phyloP scores from a whole-genome alignment of 2,797 vertebrate genomes.

The Aplochiton taeniatus region DNA sequence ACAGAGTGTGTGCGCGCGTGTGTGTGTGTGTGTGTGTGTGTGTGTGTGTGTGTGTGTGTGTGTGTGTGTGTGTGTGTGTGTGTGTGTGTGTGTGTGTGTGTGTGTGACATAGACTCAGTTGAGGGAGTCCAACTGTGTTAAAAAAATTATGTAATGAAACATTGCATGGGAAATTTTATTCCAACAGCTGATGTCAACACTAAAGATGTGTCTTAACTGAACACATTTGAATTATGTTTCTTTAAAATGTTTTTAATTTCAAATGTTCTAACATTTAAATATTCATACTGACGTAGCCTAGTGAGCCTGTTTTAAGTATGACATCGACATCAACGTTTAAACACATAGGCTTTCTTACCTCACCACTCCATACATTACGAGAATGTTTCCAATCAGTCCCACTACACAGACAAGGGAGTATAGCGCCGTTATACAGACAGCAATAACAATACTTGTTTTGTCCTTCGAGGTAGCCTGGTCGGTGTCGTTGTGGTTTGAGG shows the following conservation, averaged over 20 bases:
- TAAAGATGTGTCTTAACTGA: too few species aligned
- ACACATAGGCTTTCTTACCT: conserved; percentile 78
- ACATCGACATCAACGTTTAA: too few species aligned
- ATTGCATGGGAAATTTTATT: too few species aligned
- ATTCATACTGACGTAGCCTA: too few species aligned
- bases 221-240: too few species aligned
- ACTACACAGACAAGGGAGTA: conserved; percentile 93
- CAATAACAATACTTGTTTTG: conserved; percentile 73
- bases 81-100: background rate
- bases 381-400: conserved; percentile 91
- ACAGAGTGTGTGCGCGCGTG: too few species aligned
- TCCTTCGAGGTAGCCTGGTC: conserved; percentile 55
- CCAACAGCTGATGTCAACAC: too few species aligned
- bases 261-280: too few species aligned
- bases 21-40: background rate
- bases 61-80: background rate
- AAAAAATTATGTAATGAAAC: too few species aligned
- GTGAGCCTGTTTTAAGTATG: too few species aligned
- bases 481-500: conserved; percentile 66
- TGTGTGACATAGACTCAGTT: background rate
- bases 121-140: background rate
- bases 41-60: background rate
- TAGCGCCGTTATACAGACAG: conserved; percentile 88
- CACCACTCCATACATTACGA: conserved; percentile 95
- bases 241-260: too few species aligned